Evolutionary conservation across 2,113 vertebrate species (phyloP), one percentile per base, ranked within the genome.

Genomic region (Dasyornis broadbenti): DNA sequence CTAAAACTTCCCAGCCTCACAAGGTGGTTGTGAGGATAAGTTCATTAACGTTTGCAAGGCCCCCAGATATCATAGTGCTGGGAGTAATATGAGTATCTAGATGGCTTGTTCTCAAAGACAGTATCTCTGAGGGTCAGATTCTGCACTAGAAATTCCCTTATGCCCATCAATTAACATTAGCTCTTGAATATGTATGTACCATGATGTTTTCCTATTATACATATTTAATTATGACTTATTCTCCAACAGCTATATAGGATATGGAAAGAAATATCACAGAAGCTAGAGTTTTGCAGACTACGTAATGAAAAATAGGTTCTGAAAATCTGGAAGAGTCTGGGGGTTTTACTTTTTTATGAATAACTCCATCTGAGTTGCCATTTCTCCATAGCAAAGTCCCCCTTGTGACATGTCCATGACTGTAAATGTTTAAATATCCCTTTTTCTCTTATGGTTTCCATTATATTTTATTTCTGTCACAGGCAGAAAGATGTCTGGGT

Each of bases 51-150:
- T 95, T 96, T 97, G 89, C 92, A 82, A 95, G 93, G 96, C 95
- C 96, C 96, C 96, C 92, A 97, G 96, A 97, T 97, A 97, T 97
- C 95, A 89, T 94, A 97, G 96, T 89, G 95, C 96, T 97, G 95
- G 96, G 96, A 97, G 96, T 97, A 97, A 97, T 96, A 96, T 91
- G 91, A 95, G 94, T 97, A 87, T 96, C 95, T 97, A 97, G 89
- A 95, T 96, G 96, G 91, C 94, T 95, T 54, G 91, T 95, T 96
- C 95, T 96, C 90, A 96, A 95, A 96, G 91, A 95, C 91, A 82
- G 96, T 84, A 95, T 94, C 96, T 97, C 96, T 96, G 87, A 94
- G 96, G 96, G 96, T 97, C 96, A 95, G 61, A 91, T 96, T 95
- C 96, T 94, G 91, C 82, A 92, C 91, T 96, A 94, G 87, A 94